Percentiles rank a stretch among this genome's conserved stretches.
Evolutionary conservation across 2,797 vertebrate genomes (phyloP).

Genomic region (Eleutherodactylus coqui): DNA sequence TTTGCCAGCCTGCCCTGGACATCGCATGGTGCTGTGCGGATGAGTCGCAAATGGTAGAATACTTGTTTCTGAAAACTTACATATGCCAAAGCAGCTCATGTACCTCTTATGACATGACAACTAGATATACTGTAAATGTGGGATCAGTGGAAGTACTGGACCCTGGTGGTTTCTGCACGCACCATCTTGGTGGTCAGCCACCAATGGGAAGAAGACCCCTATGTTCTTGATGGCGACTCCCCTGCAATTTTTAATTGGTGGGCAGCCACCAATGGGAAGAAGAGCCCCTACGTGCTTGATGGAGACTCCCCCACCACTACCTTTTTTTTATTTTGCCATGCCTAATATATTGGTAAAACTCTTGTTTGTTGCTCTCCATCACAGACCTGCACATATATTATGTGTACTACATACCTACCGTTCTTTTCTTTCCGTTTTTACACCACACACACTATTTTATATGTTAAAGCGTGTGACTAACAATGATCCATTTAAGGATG

Average conservation of each 20-base stretch:
- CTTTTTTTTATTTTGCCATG: background rate
- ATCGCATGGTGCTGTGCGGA: background rate
- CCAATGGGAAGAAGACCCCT: background rate
- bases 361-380: background rate
- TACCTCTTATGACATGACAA: background rate
- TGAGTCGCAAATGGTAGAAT: background rate
- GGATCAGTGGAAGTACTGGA: background rate
- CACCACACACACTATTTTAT: constrained; percentile 29
- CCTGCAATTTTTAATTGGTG: background rate
- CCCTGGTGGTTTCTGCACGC: background rate
- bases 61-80: background rate
- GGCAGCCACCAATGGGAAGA: background rate
- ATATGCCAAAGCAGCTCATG: background rate
- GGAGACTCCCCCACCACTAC: background rate
- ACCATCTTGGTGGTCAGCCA: background rate
- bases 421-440: background rate
- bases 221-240: background rate
- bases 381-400: background rate
- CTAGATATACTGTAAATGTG: background rate
- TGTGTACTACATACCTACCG: constrained; percentile 8
- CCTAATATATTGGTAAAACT: background rate
- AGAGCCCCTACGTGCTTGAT: background rate
- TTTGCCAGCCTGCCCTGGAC: background rate
- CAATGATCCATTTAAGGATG: background rate
- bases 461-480: constrained; percentile 55